Percentiles rank a stretch among this genome's conserved stretches.
phyloP scores from a whole-genome alignment of 2,888 invertebrate genomes.

The Girardia tigrina region DNA sequence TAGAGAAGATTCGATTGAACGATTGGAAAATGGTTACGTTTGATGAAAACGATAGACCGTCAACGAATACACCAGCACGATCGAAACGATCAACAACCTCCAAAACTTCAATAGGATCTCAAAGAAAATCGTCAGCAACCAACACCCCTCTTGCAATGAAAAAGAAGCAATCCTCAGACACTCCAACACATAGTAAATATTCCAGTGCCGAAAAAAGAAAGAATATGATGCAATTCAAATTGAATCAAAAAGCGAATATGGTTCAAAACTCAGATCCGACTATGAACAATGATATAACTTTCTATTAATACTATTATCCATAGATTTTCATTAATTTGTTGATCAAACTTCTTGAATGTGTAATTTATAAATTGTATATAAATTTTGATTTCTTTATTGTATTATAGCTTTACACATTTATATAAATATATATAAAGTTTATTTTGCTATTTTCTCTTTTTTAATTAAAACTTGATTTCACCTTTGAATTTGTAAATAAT shows the following conservation, averaged over 20 bases:
- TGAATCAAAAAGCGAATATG: not conserved
- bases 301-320: not conserved
- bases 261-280: not conserved
- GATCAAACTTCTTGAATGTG: no score
- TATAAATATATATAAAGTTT: no score
- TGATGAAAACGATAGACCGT: conserved; percentile 93
- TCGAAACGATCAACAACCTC: conserved; percentile 77
- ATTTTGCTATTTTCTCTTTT: no score
- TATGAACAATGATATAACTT: not conserved
- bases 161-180: not conserved
- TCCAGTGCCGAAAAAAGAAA: not conserved
- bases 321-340: not conserved
- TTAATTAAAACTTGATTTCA: no score
- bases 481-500: no score
- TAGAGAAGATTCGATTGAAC: conserved; percentile 24
- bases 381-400: no score
- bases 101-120: not conserved
- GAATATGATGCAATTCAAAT: conserved; percentile 19
- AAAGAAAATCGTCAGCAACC: no score
- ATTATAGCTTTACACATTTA: no score
- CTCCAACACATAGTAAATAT: not conserved
- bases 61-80: conserved; percentile 92
- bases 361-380: no score
- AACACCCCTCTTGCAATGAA: not conserved
- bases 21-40: conserved; percentile 52